phyloP scores from a whole-genome alignment of 2,113 vertebrate species.

The Hemicordylus capensis region DNA sequence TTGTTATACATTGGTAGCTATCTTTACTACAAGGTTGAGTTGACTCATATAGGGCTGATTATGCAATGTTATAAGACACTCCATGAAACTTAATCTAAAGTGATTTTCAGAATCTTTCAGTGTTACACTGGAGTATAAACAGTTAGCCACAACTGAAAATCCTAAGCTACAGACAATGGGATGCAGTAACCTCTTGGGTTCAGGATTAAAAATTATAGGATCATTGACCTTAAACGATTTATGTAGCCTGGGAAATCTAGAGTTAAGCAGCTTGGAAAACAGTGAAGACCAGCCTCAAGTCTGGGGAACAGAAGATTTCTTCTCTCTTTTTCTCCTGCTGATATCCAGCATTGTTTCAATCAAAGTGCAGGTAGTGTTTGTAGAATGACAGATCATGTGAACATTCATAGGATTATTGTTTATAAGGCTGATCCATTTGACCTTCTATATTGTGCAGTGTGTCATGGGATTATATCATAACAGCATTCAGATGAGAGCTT shows the following conservation, averaged over 20 bases:
- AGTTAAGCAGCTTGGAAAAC: slow-evolving; percentile 54
- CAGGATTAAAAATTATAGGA: slow-evolving; percentile 49
- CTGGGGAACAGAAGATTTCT: slow-evolving; percentile 37
- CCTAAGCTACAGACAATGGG: slow-evolving; percentile 50
- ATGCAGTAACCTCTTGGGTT: slow-evolving; percentile 54
- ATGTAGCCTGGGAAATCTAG: slow-evolving; percentile 55
- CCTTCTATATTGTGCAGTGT: slow-evolving; percentile 62
- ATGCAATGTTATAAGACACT: not conserved
- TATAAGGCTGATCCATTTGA: slow-evolving; percentile 61
- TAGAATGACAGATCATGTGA: slow-evolving; percentile 58
- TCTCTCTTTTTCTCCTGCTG: slow-evolving; percentile 29
- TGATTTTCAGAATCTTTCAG: slow-evolving; percentile 38
- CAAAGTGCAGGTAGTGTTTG: slow-evolving; percentile 56
- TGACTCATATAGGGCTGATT: not conserved
- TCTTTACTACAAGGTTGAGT: slow-evolving; percentile 38
- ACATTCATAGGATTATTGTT: slow-evolving; percentile 63
- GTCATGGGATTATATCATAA: slow-evolving; percentile 55
- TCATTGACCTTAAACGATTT: slow-evolving; percentile 51
- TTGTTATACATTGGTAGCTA: slow-evolving; percentile 22
- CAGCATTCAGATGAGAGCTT: slow-evolving; percentile 32
- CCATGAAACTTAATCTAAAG: slow-evolving; percentile 30
- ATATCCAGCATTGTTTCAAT: slow-evolving; percentile 66
- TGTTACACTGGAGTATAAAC: slow-evolving; percentile 5
- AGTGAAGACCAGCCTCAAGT: slow-evolving; percentile 40
- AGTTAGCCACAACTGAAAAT: slow-evolving; percentile 18